phyloP scores from a whole-genome alignment of 2,888 invertebrate species.

The Macrosoma leucophasiata region DNA sequence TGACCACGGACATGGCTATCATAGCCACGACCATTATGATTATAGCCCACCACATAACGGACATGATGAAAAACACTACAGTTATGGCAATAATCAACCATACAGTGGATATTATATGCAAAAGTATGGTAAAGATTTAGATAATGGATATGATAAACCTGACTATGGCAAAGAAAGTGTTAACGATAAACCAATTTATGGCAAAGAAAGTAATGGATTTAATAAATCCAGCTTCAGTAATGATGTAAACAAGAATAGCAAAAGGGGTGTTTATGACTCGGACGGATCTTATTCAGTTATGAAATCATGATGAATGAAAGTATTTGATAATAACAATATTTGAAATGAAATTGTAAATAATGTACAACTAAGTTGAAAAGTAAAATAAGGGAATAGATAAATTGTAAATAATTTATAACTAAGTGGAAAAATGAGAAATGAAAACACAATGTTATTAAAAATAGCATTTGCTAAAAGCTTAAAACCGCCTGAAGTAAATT shows the following conservation, averaged over 20 bases:
- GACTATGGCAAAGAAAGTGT: no score
- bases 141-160: conserved; percentile 26
- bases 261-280: conserved; percentile 45
- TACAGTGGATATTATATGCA: conserved; percentile 22
- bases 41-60: no score
- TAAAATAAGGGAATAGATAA: no score
- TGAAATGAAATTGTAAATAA: no score
- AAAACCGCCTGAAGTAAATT: no score
- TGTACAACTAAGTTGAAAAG: no score
- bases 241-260: no score
- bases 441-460: no score
- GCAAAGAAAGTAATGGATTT: conserved; percentile 14
- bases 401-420: no score
- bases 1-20: conserved; percentile 17
- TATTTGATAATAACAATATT: not conserved
- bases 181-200: conserved; percentile 30
- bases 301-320: not conserved
- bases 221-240: no score
- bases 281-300: conserved; percentile 60
- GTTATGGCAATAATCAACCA: conserved; percentile 20
- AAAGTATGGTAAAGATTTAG: conserved; percentile 25
- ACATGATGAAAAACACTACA: conserved; percentile 28
- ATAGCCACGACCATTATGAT: conserved; percentile 11
- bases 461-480: no score
- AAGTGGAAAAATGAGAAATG: no score